Base-by-base conservation (phyloP, 2,888 invertebrate genomes). In the Lasioglossum marginatum region DNA sequence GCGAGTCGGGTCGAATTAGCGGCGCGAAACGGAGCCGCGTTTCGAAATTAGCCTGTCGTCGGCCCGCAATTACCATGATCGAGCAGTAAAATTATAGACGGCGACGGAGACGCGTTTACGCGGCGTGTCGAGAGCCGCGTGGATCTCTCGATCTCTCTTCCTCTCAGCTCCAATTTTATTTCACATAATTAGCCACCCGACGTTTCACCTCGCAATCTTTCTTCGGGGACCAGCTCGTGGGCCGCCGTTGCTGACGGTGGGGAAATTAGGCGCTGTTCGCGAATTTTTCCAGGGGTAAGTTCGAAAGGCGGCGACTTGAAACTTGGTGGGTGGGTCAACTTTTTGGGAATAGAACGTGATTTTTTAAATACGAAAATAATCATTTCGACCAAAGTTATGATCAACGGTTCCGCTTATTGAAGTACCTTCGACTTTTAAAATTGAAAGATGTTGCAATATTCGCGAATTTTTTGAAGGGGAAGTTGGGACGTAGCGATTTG, bases 1-100 rank as follows among this genome's bases (percentile, higher is more conserved):
- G 83, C 86, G 70, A 68, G 57, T n/a, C 78, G 81, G 37, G 84
- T 80, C 74, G 85, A 88, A 90, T 90, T 89, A 81, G 43, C 82
- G 60, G 45, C 77, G 57, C 60, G 72, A 60, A 60, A 37, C 73
- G 68, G 73, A 73, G 70, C 70, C 52, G 76, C 77, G 60, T 85
- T 83, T 83, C 77, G 82, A 90, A 90, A 90, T 87, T 89, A 82
- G 71, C 77, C 78, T 81, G 85, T 88, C 82, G 87, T 90, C 87
- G 79, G 70, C 45, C 14, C 60, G 57, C 86, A 86, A 89, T 90
- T 88, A 90, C 88, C 75, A 72, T 74, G 86, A 89, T 87, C 86
- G 72, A 27, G 68, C 19, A 75, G 71, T 86, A 83, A 90, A 90
- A 88, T 90, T 90, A 76, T 79, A 77, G 75, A 40, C 73, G 8